Percentiles rank a stretch among this genome's conserved stretches.
Conservation (phyloP, 2,888 invertebrate species). For the Acanthosepion pharaonis region DNA sequence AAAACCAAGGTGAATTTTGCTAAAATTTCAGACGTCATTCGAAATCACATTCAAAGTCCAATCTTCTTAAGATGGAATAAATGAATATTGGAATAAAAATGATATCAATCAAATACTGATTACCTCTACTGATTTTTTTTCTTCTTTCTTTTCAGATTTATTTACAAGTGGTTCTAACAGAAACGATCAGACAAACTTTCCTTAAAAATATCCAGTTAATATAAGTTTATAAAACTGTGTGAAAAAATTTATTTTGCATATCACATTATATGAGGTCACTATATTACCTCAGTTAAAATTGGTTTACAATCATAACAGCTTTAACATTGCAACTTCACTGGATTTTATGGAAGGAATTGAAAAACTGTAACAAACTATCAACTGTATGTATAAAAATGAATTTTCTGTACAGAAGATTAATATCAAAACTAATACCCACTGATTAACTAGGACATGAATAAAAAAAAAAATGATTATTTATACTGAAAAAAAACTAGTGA, state of each 20-base stretch:
- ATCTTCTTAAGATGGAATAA: background rate
- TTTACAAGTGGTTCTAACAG: background rate
- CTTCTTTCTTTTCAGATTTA: background rate
- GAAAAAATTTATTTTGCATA: background rate
- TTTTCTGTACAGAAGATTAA: too few relatives aligned
- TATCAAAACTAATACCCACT: too few relatives aligned
- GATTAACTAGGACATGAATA: too few relatives aligned
- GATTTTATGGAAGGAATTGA: background rate
- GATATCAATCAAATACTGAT: background rate
- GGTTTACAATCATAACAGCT: background rate
- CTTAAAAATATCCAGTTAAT: background rate
- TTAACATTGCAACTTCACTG: background rate
- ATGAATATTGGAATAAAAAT: background rate
- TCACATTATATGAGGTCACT: background rate
- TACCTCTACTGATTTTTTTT: background rate
- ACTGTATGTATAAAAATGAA: too few relatives aligned
- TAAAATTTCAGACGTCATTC: background rate
- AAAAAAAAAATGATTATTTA: too few relatives aligned
- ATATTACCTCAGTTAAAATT: background rate
- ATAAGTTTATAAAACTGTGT: background rate
- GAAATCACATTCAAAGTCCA: background rate
- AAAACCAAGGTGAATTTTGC: too few relatives aligned
- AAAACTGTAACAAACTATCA: background rate
- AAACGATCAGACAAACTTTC: background rate
- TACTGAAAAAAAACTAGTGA: too few relatives aligned